These are phyloP conservation scores for Macrobrachium rosenbergii DNA, from an alignment of 1,140 invertebrate genomes.

Conservation along the genomic window DNA sequence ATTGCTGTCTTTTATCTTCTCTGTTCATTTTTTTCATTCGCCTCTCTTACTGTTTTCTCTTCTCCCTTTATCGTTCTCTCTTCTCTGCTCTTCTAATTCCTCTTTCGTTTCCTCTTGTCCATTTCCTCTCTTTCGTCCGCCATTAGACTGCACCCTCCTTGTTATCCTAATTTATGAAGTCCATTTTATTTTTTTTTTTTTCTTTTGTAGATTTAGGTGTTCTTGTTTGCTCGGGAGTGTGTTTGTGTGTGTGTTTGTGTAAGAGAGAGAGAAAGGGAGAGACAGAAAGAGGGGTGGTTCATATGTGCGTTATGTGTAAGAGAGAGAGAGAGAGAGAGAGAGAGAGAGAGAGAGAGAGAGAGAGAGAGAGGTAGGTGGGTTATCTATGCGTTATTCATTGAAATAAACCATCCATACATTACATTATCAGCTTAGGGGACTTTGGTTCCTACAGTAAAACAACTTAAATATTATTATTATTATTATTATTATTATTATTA, in stretches of 20 bases:
- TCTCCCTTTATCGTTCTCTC: too few relatives aligned
- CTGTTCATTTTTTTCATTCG: too few relatives aligned
- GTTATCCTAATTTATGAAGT: not conserved
- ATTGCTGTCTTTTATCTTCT: too few relatives aligned
- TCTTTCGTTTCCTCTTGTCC: not conserved
- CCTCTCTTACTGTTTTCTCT: too few relatives aligned
- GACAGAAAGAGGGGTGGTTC: not conserved
- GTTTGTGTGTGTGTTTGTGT: too few relatives aligned
- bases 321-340: conserved; percentile 18
- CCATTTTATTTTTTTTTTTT: not conserved
- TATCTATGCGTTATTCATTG: too few relatives aligned
- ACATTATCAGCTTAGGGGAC: too few relatives aligned
- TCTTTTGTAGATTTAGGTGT: not conserved
- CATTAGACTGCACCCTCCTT: not conserved
- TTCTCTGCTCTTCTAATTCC: not conserved
- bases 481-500: too few relatives aligned
- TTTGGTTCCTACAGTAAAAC: too few relatives aligned
- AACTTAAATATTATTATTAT: too few relatives aligned
- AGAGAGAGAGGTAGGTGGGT: not conserved
- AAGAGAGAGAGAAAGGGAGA: conserved; percentile 18
- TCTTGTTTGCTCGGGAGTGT: not conserved
- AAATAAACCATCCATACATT: too few relatives aligned
- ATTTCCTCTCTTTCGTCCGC: not conserved
- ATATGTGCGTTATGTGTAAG: not conserved
- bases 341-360: conserved; percentile 18